A percentile compares a stretch with the other conserved stretches of the same genome.
Conservation (phyloP, 2,888 invertebrate species). For the Leptura quadrifasciata region DNA sequence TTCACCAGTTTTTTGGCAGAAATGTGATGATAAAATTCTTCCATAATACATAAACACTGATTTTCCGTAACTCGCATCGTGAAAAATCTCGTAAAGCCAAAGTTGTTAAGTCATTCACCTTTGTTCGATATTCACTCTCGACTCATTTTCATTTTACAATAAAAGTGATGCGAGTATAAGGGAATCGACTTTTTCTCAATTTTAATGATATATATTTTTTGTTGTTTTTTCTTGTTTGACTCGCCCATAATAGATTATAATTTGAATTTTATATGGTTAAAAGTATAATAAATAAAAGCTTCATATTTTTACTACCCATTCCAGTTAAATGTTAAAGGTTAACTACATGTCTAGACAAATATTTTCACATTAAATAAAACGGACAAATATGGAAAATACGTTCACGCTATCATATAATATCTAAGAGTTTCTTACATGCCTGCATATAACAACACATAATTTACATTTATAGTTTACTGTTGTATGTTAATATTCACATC, state of each 20-base stretch:
- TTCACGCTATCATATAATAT: not conserved
- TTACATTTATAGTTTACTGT: not conserved
- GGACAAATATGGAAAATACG: constrained; percentile 17
- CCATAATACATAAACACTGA: too few species aligned
- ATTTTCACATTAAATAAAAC: constrained; percentile 1
- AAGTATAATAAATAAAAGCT: not conserved
- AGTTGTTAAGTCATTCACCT: too few species aligned
- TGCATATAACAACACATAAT: not conserved
- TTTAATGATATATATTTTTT: too few species aligned
- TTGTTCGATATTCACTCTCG: too few species aligned
- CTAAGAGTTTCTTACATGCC: too few species aligned
- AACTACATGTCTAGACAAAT: constrained; percentile 31
- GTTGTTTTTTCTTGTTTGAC: not conserved
- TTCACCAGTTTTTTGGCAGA: too few species aligned
- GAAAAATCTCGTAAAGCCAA: too few species aligned
- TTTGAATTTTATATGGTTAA: not conserved
- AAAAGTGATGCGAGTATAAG: too few species aligned
- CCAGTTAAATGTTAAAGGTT: constrained; percentile 13
- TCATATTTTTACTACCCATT: not conserved
- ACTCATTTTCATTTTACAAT: too few species aligned
- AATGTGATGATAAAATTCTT: too few species aligned
- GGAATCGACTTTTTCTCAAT: too few species aligned
- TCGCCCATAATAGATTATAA: not conserved
- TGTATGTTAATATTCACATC: not conserved
- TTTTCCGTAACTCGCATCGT: too few species aligned